These are phyloP conservation scores for Xenopus laevis DNA, from an alignment of 2,113 vertebrate species.

Conservation along the genomic window DNA sequence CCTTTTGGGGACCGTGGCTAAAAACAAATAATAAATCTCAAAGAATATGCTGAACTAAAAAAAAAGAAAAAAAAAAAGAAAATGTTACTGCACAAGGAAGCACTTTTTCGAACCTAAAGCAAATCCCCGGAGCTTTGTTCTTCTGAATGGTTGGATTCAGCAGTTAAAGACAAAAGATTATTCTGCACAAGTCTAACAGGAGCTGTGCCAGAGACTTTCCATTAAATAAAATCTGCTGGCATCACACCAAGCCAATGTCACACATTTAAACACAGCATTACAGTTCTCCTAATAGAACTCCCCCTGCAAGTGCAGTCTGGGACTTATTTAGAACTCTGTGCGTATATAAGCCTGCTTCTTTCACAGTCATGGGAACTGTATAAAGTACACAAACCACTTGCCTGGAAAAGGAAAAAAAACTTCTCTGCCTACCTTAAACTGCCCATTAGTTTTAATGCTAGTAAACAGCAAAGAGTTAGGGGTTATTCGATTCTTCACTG, in stretches of 20 bases:
- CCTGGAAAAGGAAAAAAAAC: background rate
- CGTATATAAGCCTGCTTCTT: background rate
- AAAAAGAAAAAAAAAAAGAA: background rate
- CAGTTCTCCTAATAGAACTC: constrained; percentile 8
- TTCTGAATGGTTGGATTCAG: background rate
- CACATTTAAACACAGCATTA: constrained; percentile 12
- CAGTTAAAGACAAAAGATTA: background rate
- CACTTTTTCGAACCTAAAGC: background rate
- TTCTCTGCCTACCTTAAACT: too few relatives aligned
- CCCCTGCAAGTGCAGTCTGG: background rate
- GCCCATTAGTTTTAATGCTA: background rate
- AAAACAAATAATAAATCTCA: background rate
- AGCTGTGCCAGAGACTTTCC: constrained; percentile 1
- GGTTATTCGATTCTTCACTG: background rate
- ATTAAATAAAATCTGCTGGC: constrained; percentile 20
- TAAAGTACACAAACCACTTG: constrained; percentile 8
- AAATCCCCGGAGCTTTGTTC: background rate
- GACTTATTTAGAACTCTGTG: background rate
- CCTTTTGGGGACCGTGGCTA: background rate
- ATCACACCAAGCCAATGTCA: constrained; percentile 8
- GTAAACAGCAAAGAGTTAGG: background rate
- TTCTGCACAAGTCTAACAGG: background rate
- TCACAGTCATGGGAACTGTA: constrained; percentile 12
- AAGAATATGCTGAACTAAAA: background rate
- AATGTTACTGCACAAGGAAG: background rate